These are phyloP conservation scores for Menidia menidia DNA, from an alignment of 2,797 vertebrate genomes.

Conservation along the genomic window DNA sequence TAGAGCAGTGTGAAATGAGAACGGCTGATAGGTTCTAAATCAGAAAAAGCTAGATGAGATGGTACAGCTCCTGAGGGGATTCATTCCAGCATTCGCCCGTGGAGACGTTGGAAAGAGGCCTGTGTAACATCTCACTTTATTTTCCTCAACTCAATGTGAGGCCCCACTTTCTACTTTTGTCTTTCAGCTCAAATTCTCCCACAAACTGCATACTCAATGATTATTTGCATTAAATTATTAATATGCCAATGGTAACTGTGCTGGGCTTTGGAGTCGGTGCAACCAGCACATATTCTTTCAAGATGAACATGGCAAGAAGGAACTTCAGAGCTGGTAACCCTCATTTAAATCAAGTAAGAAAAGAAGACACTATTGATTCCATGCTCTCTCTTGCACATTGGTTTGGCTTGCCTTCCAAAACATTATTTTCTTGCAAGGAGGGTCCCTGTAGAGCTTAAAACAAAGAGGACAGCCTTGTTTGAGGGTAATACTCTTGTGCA, in stretches of 20 bases:
- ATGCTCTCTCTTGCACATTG: constrained; percentile 69
- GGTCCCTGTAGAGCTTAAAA: constrained; percentile 79
- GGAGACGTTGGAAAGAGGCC: constrained; percentile 73
- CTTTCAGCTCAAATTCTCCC: constrained; percentile 81
- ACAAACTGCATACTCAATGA: constrained; percentile 82
- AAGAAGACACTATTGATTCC: constrained; percentile 82
- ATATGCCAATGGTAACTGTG: constrained; percentile 79
- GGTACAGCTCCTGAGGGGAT: constrained; percentile 75
- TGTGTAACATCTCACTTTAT: constrained; percentile 80
- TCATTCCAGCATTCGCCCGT: constrained; percentile 70
- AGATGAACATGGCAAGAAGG: constrained; percentile 78
- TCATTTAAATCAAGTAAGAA: constrained; percentile 83
- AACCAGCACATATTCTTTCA: constrained; percentile 77
- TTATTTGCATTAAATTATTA: constrained; percentile 85
- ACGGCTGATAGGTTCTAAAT: constrained; percentile 69
- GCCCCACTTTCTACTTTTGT: constrained; percentile 81
- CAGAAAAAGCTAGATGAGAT: constrained; percentile 71
- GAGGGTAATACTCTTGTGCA: constrained; percentile 79
- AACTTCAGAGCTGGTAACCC: constrained; percentile 82
- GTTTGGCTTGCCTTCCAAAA: constrained; percentile 80
- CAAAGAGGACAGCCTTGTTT: constrained; percentile 83
- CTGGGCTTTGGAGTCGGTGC: constrained; percentile 78
- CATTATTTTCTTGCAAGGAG: constrained; percentile 72
- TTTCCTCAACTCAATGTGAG: constrained; percentile 79
- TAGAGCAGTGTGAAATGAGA: constrained; percentile 56